These are phyloP conservation scores for Tragelaphus imberbis DNA, from an alignment of 2,113 vertebrate genomes.

Conservation along the genomic window DNA sequence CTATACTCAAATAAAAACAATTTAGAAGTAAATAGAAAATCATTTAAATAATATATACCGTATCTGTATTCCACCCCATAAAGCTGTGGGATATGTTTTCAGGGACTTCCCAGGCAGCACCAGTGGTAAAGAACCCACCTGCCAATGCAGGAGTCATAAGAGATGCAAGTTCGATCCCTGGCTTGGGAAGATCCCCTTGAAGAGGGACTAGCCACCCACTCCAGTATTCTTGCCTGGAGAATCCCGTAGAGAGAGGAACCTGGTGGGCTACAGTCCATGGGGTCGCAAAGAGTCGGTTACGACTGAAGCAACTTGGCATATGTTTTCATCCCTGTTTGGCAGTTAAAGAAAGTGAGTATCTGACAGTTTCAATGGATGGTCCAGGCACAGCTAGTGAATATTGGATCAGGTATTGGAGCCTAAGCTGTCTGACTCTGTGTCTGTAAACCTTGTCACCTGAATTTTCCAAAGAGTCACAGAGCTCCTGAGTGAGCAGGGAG, in stretches of 20 bases:
- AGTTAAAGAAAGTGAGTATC: background rate
- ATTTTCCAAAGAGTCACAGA: background rate
- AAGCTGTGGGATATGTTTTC: background rate
- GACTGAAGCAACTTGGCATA: background rate
- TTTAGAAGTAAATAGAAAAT: background rate
- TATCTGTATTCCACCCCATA: background rate
- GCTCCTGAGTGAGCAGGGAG: background rate
- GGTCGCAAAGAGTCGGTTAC: fast-evolving
- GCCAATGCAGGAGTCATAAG: background rate
- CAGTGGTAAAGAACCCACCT: background rate
- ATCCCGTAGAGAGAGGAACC: background rate
- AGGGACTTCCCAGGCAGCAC: background rate
- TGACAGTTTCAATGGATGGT: background rate
- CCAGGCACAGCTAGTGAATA: background rate
- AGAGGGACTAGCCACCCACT: background rate
- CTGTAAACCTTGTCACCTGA: background rate
- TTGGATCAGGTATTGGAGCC: background rate
- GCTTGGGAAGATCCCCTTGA: background rate
- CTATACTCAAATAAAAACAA: background rate
- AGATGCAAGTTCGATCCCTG: background rate
- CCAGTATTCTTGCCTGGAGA: background rate
- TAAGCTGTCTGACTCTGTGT: background rate
- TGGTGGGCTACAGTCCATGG: background rate
- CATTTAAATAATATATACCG: background rate
- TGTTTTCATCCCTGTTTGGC: background rate